These are phyloP conservation scores for Dinothrombium tinctorium DNA, from an alignment of 1,140 invertebrate species.

Conservation along the genomic window DNA sequence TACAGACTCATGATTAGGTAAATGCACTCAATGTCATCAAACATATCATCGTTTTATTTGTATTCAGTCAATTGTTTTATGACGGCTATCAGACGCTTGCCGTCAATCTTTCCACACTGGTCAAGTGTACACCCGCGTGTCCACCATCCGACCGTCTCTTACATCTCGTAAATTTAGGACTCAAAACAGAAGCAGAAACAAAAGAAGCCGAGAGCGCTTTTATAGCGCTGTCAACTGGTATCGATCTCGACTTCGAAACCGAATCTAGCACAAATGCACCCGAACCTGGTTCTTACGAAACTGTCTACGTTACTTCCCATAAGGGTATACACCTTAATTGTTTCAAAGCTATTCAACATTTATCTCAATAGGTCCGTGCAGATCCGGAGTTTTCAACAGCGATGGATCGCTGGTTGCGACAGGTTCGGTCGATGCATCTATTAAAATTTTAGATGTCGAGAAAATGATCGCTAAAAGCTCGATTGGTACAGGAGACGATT, in stretches of 20 bases:
- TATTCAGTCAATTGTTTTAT: conserved; percentile 42
- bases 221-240: conserved; percentile 35
- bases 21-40: conserved; percentile 6
- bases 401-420: conserved; percentile 90
- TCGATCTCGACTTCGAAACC: conserved; percentile 76
- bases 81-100: conserved; percentile 81
- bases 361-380: conserved; percentile 33
- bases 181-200: conserved; percentile 50
- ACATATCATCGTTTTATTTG: not conserved
- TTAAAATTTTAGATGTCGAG: conserved; percentile 94
- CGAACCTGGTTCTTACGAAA: conserved; percentile 50
- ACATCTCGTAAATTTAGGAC: conserved; percentile 56
- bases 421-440: conserved; percentile 90
- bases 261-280: conserved; percentile 28
- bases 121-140: conserved; percentile 70
- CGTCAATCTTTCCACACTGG: conserved; percentile 45
- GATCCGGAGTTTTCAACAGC: conserved; percentile 74
- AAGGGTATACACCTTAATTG: too few relatives aligned
- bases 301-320: conserved; percentile 93
- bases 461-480: conserved; percentile 72
- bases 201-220: conserved; percentile 10
- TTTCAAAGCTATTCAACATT: not conserved
- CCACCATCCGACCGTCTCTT: conserved; percentile 78
- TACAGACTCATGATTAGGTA: conserved; percentile 73
- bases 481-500: conserved; percentile 11